Evolutionary conservation across 2,113 vertebrate genomes (phyloP), one percentile per base, ranked within the genome.

Genomic region (Astur gentilis): DNA sequence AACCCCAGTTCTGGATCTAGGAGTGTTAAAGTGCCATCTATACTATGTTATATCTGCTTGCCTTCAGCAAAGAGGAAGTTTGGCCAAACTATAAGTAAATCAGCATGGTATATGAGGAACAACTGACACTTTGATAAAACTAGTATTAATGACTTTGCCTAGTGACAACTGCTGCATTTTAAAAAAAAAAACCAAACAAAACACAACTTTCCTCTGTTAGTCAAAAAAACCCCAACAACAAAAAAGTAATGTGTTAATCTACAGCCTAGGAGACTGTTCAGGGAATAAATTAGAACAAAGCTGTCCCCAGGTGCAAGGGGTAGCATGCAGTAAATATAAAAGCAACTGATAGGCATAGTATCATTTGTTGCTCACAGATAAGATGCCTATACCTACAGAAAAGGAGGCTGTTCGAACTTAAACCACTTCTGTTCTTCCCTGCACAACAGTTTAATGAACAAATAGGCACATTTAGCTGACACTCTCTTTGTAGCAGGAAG

Each of bases 51-150:
- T 3, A 78, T 90, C 62, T 93, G 45, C 66, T 86, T 58, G 34
- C 22, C 25, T 93, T 42, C 54, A 77, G 66, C n/a, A 95, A 95
- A 80, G 40, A 73, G 44, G 27, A 92, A 19, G 15, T 72, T 22
- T 75, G 61, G 34, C 55, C 64, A 93, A 93, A 93, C 25, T 70
- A 17, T 77, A 90, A 52, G 95, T 93, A 94, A 83, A 89, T 83
- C 58, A 92, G 69, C 27, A 54, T 10, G 54, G 58, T 83, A 89
- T 82, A 60, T 6, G 31, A 93, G 89, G 36, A 89, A 95, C 16
- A 79, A 67, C 1, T 76, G 34, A 52, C 38, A 91, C 34, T 96
- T 96, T 57, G 65, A 55, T 87, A 89, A 95, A 94, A 79, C 34
- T 78, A 49, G 32, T 57, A 87, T 67, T 84, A 87, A 62, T 84